Conservation (phyloP, 2,113 vertebrate species). For the Triplophysa tibetana region DNA sequence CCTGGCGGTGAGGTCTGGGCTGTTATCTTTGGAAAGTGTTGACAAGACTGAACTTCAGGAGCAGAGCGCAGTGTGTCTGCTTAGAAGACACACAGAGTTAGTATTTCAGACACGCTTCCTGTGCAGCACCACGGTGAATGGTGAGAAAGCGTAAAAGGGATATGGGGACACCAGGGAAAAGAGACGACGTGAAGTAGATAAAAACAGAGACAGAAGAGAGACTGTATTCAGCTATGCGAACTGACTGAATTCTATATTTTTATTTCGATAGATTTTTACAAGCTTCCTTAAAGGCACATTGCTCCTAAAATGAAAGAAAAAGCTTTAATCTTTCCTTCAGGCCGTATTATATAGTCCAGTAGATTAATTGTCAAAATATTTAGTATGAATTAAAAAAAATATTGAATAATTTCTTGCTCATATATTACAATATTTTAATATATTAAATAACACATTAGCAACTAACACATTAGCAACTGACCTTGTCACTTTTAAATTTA, state of each 20-base stretch:
- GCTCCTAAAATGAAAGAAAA: neutral
- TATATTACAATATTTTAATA: no score
- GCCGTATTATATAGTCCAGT: no score
- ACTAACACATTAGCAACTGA: no score
- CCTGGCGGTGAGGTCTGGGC: constrained; percentile 71
- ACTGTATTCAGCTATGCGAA: neutral
- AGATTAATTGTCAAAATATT: no score
- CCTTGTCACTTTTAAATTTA: no score
- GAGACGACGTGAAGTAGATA: constrained; percentile 17
- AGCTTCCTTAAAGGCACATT: no score
- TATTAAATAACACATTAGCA: no score
- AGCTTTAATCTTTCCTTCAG: neutral
- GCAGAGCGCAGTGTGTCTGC: constrained; percentile 75
- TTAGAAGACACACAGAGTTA: constrained; percentile 54
- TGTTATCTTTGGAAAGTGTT: constrained; percentile 87
- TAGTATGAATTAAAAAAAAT: no score
- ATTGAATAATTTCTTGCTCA: no score
- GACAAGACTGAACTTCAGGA: constrained; percentile 79
- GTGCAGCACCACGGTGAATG: constrained; percentile 47
- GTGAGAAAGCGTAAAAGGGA: constrained; percentile 41
- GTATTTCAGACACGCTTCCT: constrained; percentile 53
- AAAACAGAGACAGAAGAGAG: neutral
- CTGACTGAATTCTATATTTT: neutral
- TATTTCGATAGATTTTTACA: neutral
- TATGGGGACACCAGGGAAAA: constrained; percentile 16